phyloP scores from a whole-genome alignment of 2,797 vertebrate species.

The Prionace glauca region DNA sequence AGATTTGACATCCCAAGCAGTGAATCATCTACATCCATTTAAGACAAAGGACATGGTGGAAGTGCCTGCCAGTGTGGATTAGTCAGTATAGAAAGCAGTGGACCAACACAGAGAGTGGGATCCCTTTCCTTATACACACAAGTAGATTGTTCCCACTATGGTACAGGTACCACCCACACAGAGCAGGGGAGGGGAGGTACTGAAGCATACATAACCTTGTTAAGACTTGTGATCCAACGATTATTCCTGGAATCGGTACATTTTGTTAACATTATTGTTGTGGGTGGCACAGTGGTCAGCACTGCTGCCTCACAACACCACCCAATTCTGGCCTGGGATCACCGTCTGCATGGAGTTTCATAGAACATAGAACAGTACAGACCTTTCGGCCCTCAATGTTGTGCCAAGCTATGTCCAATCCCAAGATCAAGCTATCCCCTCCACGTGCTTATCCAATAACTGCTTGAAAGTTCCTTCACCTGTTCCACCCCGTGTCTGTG shows the following conservation, averaged over 20 bases:
- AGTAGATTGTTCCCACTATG: background rate
- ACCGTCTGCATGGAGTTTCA: no score
- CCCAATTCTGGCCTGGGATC: no score
- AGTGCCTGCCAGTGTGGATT: background rate
- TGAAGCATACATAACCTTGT: background rate
- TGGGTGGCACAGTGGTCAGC: no score
- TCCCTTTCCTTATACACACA: background rate
- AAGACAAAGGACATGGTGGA: background rate
- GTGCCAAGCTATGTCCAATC: no score
- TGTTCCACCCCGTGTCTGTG: no score
- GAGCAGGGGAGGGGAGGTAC: background rate
- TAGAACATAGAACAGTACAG: no score
- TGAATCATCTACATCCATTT: background rate
- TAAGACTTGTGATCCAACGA: background rate
- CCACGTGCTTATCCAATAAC: no score
- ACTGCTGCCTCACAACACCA: no score
- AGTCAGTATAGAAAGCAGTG: background rate
- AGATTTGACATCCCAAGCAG: background rate
- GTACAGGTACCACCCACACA: background rate
- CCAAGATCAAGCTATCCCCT: no score
- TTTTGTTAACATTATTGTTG: background rate
- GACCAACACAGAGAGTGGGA: background rate
- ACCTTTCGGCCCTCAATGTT: no score
- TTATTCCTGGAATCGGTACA: background rate
- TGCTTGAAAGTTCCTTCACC: no score